These are phyloP conservation scores for Sisyra nigra DNA, from an alignment of 2,888 invertebrate genomes.

Conservation along the genomic window DNA sequence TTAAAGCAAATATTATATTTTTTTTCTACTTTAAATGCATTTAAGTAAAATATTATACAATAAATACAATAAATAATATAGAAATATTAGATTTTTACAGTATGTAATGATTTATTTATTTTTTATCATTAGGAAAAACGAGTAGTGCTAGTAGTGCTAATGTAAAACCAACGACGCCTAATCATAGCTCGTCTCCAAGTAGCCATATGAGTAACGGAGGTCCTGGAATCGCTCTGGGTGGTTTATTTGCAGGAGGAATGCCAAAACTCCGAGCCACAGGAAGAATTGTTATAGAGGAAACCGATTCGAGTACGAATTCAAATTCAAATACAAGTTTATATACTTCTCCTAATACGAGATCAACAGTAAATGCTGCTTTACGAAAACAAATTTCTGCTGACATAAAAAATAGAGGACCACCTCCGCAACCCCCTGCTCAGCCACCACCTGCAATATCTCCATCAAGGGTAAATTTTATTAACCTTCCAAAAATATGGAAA, in stretches of 20 bases:
- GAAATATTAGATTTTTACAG: background rate
- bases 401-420: slow-evolving; percentile 50
- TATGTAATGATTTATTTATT: background rate
- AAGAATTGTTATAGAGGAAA: background rate
- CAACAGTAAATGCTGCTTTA: slow-evolving; percentile 3
- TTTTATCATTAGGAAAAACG: slow-evolving; percentile 39
- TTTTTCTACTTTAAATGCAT: too few relatives aligned
- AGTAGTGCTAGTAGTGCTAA: slow-evolving; percentile 14
- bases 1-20: too few relatives aligned
- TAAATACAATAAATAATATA: background rate
- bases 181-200: slow-evolving; percentile 16
- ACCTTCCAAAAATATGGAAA: slow-evolving; percentile 22
- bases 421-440: slow-evolving; percentile 65
- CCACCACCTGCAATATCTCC: slow-evolving; percentile 36
- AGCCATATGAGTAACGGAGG: slow-evolving; percentile 18
- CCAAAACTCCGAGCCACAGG: slow-evolving; percentile 64
- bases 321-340: slow-evolving; percentile 13
- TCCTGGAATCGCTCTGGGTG: slow-evolving; percentile 36
- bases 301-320: background rate
- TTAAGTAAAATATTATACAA: too few relatives aligned
- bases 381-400: slow-evolving; percentile 27
- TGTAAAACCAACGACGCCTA: background rate
- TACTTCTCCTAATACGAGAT: slow-evolving; percentile 12
- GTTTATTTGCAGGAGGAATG: slow-evolving; percentile 69
- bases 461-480: slow-evolving; percentile 20